Conservation (phyloP, 2,888 invertebrate species). For the Ophioninae sp. region DNA sequence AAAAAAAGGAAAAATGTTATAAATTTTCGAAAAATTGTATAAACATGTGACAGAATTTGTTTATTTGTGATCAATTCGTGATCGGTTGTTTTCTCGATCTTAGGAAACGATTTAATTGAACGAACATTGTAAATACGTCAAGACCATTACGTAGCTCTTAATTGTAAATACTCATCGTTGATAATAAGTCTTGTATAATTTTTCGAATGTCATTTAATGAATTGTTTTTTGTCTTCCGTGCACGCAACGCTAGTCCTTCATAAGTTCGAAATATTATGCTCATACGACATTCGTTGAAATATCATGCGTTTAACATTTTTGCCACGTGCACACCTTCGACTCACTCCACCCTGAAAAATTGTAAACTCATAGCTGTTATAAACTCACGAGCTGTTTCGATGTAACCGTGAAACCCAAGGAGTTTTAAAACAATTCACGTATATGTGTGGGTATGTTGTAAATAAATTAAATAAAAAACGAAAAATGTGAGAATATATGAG, state of each 20-base stretch:
- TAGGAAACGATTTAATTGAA: conserved; percentile 12
- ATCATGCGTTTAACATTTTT: background rate
- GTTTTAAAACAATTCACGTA: conserved; percentile 13
- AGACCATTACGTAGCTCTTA: conserved; percentile 16
- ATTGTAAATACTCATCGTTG: conserved; percentile 53
- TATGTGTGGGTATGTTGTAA: conserved; percentile 44
- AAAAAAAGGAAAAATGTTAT: too few relatives aligned
- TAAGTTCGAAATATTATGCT: conserved; percentile 40
- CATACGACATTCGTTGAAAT: conserved; percentile 20
- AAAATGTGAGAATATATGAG: background rate
- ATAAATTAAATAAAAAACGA: conserved; percentile 40
- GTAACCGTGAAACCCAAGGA: conserved; percentile 16
- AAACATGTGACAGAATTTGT: conserved; percentile 41
- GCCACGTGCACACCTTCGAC: background rate
- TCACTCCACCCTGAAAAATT: conserved; percentile 15
- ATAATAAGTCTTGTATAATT: conserved; percentile 29
- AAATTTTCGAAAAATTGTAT: background rate
- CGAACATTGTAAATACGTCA: conserved; percentile 48
- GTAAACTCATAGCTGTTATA: background rate
- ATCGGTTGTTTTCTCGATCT: background rate
- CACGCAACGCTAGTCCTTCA: conserved; percentile 39
- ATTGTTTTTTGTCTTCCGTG: conserved; percentile 29
- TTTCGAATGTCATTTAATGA: conserved; percentile 5
- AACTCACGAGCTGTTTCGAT: background rate
- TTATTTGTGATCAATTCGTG: background rate